Evolutionary conservation across 2,113 vertebrate genomes (phyloP), one percentile per base, ranked within the genome.

Genomic region (Cyanocitta stelleri): DNA sequence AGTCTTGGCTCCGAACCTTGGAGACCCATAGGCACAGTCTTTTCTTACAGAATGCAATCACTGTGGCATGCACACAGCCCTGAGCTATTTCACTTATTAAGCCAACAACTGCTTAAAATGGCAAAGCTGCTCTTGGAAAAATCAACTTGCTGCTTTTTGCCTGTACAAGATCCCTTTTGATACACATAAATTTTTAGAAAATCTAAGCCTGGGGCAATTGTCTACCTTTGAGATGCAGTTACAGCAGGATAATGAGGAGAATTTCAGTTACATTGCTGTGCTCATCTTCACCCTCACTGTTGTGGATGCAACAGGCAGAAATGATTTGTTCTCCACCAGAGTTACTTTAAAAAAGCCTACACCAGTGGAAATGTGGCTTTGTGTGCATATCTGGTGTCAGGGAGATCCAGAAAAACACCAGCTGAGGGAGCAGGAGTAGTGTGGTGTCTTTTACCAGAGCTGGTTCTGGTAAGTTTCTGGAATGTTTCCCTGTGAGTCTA

Each of bases 1-100:
- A 54, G 63, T 93, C 66, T 97, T 97, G 97, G 95, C 97, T 95
- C 86, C 81, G 68, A 93, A 78, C 73, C 64, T 78, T 39, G 73
- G 88, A 92, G 75, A 95, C 35, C 96, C 91, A 97, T 78, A 87
- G 94, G 90, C 95, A 89, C 27, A 52, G 77, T 85, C 87, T 97
- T 97, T 90, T 86, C 95, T 78, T 85, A 92, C 86, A 93, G 96
- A 97, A 96, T 94, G 97, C 91, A 97, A 97, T 96, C 93, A 92
- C 72, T 82, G 79, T 91, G 95, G 96, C 96, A 96, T 94, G 95
- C 94, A 81, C 41, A 89, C 78, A 95, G 96, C 90, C 90, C 90
- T 63, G 74, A 95, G 95, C 95, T 91, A 58, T 97, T 97, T 95
- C 86, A 91, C 79, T 95, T 95, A 95, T 94, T 96, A 96, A 97